phyloP scores from a whole-genome alignment of 2,888 invertebrate species.

The Callinectes sapidus region DNA sequence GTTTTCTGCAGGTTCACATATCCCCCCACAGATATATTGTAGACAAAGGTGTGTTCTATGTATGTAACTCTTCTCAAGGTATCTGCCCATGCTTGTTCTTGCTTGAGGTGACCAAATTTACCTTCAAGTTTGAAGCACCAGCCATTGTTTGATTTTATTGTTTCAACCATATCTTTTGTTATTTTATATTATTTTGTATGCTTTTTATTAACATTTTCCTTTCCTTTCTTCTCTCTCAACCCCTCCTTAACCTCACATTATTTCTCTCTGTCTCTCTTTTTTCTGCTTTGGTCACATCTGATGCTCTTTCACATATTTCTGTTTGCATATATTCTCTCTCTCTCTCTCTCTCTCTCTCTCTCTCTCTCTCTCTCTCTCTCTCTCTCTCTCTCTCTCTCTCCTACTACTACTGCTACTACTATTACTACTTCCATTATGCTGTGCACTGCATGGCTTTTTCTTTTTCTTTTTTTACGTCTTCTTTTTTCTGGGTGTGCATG shows the following conservation, averaged over 20 bases:
- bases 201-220: conserved; percentile 39
- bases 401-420: no score
- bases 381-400: not conserved
- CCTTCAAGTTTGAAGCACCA: conserved; percentile 7
- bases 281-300: not conserved
- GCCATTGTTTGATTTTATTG: conserved; percentile 26
- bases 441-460: not conserved
- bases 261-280: conserved; percentile 1
- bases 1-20: not conserved
- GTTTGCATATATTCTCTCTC: not conserved
- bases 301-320: not conserved
- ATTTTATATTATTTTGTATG: conserved; percentile 41
- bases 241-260: not conserved
- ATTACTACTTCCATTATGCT: not conserved
- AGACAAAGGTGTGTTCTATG: not conserved
- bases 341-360: conserved; percentile 18
- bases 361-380: conserved; percentile 17
- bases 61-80: not conserved
- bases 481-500: not conserved
- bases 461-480: not conserved
- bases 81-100: conserved; percentile 23
- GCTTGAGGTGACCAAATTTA: not conserved
- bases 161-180: conserved; percentile 37
- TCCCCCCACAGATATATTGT: not conserved
- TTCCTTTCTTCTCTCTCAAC: conserved; percentile 22